Base-by-base conservation (phyloP, 2,797 vertebrate species). In the Lindbergichthys nudifrons region DNA sequence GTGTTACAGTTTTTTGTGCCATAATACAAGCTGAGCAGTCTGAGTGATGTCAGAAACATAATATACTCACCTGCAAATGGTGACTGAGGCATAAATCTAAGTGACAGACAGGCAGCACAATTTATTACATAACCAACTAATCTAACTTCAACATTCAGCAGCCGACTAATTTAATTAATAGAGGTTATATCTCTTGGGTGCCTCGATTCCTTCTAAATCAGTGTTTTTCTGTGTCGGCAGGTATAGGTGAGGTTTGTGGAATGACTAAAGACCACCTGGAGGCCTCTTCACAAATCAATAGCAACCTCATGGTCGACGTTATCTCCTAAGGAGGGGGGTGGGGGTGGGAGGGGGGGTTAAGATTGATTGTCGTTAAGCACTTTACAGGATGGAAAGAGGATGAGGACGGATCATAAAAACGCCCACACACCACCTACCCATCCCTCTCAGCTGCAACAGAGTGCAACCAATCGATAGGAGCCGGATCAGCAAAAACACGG, bases 311-410 rank as follows among this genome's bases (percentile, higher is more conserved):
- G 88, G 87, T 80, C 58, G 69, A 83, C 82, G 86, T 73, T 89
- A 91, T 92, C 90, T 90, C 89, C 83, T 86, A 77, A 91, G 83
- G 85, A 92, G 85, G 76, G 81, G 89, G 91, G 85, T 75, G 81
- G 89, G n/a, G n/a, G n/a, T n/a, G n/a, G n/a, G n/a, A n/a, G n/a
- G n/a, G n/a, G 91, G 88, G 90, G 91, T 89, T 80, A 86, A 90
- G 92, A 93, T 92, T 93, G 91, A 93, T 93, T 88, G 90, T 91
- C 60, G 87, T 93, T 92, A 92, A 92, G 92, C 90, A 93, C 92
- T 93, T 93, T 92, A 92, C 90, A 91, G 88, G 92, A 92, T 91
- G 87, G 92, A 87, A 88, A 90, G 84, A 92, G 92, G 90, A 92
- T 90, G 89, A 92, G 91, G 84, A 91, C 65, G 83, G 86, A 90